These are phyloP conservation scores for Ateles fusciceps DNA, from an alignment of 2,797 vertebrate species.

Conservation along the genomic window DNA sequence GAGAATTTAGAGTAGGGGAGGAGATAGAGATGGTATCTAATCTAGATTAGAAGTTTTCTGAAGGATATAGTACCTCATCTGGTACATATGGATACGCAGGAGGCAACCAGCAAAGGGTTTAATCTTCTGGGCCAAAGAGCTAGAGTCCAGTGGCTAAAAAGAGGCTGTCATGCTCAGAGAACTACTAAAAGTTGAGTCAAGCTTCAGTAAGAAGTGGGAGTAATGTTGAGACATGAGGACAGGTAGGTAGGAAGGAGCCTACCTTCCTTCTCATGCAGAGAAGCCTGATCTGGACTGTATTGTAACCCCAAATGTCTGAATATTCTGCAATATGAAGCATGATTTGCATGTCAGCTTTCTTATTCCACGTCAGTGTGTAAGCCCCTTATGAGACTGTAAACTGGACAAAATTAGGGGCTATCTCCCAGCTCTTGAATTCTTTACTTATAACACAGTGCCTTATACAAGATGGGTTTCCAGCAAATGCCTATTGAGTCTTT, in stretches of 20 bases:
- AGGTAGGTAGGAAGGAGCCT: neutral
- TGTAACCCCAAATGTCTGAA: neutral
- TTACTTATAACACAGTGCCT: neutral
- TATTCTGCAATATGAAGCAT: neutral
- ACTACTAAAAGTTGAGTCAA: neutral
- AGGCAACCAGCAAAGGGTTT: neutral
- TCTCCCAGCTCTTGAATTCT: neutral
- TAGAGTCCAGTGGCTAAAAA: neutral
- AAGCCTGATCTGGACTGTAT: neutral
- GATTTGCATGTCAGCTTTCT: neutral
- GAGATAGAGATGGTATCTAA: neutral
- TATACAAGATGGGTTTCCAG: neutral
- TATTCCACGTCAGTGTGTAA: neutral
- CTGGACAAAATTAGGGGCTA: neutral
- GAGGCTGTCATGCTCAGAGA: neutral
- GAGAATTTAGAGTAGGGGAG: neutral
- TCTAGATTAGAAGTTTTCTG: neutral
- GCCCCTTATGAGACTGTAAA: neutral
- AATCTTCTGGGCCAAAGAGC: neutral
- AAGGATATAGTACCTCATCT: neutral
- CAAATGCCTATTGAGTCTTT: neutral
- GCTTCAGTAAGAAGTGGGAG: neutral
- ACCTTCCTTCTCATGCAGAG: neutral
- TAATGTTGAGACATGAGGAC: neutral
- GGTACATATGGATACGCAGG: neutral